Percentiles rank a stretch among this genome's conserved stretches.
Conservation (phyloP, 1,140 invertebrate species). For the Bombus terrestris region DNA sequence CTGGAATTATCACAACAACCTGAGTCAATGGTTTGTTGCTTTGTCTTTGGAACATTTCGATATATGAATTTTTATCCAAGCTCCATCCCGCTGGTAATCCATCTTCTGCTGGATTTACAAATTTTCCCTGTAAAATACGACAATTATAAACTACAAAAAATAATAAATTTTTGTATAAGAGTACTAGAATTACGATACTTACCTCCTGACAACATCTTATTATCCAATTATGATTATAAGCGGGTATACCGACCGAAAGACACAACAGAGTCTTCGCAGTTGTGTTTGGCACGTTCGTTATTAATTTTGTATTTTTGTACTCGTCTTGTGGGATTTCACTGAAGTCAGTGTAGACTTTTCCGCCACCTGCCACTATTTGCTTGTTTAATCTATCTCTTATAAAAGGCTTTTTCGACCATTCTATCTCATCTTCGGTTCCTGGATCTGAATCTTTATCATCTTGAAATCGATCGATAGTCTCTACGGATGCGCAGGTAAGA, state of each 20-base stretch:
- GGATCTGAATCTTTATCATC: slow-evolving; percentile 59
- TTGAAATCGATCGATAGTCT: slow-evolving; percentile 70
- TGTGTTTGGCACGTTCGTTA: slow-evolving; percentile 84
- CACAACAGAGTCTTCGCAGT: slow-evolving; percentile 85
- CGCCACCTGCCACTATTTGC: slow-evolving; percentile 84
- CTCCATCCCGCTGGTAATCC: slow-evolving; percentile 84
- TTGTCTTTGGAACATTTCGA: slow-evolving; percentile 80
- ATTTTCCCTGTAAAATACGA: slow-evolving; percentile 60
- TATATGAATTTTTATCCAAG: slow-evolving; percentile 79
- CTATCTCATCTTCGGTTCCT: slow-evolving; percentile 81
- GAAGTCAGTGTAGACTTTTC: slow-evolving; percentile 84
- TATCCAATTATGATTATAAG: slow-evolving; percentile 84
- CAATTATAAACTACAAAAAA: background rate
- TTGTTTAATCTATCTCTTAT: slow-evolving; percentile 83
- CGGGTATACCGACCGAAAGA: slow-evolving; percentile 82
- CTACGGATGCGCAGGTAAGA: slow-evolving; percentile 81
- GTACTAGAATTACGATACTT: slow-evolving; percentile 33
- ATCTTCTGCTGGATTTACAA: slow-evolving; percentile 78
- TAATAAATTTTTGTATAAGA: background rate
- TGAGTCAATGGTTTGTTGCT: slow-evolving; percentile 83
- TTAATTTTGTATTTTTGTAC: slow-evolving; percentile 82
- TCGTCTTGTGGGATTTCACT: slow-evolving; percentile 83
- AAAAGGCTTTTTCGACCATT: slow-evolving; percentile 82
- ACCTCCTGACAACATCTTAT: slow-evolving; percentile 82
- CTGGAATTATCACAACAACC: slow-evolving; percentile 81